A percentile compares a stretch with the other conserved stretches of the same genome.
phyloP scores from a whole-genome alignment of 2,797 vertebrate species.

The Gorsachius magnificus region DNA sequence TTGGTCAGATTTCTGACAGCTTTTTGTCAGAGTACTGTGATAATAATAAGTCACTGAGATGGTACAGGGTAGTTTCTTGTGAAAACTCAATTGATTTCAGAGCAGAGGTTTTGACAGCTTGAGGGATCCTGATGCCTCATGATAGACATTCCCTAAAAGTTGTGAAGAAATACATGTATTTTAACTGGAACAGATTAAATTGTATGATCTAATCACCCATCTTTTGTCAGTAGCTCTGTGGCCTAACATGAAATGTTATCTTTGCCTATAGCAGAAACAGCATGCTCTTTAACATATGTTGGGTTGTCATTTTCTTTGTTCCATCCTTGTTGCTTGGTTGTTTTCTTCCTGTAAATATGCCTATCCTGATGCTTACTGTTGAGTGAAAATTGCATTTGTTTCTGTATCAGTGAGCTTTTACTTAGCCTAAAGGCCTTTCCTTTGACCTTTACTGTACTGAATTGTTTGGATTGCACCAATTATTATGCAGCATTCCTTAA shows the following conservation, averaged over 20 bases:
- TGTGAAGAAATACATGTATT: not conserved
- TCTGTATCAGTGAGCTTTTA: conserved; percentile 29
- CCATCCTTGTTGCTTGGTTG: not conserved
- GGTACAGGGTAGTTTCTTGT: not conserved
- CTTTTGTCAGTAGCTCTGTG: not conserved
- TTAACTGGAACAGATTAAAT: not conserved
- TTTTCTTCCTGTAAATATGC: conserved; percentile 12
- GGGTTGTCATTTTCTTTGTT: not conserved
- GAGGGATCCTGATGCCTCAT: not conserved
- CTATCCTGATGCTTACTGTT: not conserved
- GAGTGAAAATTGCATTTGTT: not conserved
- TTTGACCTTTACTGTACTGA: not conserved
- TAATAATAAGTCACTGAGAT: not conserved
- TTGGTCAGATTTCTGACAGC: not conserved
- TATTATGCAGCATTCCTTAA: not conserved
- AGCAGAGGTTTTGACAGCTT: not conserved
- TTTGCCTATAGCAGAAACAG: not conserved
- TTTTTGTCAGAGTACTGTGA: not conserved
- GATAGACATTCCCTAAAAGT: not conserved
- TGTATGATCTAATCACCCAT: not conserved
- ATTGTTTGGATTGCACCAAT: not conserved
- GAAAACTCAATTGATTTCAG: not conserved
- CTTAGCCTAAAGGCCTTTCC: not conserved
- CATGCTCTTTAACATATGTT: not conserved
- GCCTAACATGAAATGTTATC: not conserved